Evolutionary conservation across 2,888 invertebrate genomes (phyloP), one percentile per base, ranked within the genome.

Genomic region (Tachina grossa): DNA sequence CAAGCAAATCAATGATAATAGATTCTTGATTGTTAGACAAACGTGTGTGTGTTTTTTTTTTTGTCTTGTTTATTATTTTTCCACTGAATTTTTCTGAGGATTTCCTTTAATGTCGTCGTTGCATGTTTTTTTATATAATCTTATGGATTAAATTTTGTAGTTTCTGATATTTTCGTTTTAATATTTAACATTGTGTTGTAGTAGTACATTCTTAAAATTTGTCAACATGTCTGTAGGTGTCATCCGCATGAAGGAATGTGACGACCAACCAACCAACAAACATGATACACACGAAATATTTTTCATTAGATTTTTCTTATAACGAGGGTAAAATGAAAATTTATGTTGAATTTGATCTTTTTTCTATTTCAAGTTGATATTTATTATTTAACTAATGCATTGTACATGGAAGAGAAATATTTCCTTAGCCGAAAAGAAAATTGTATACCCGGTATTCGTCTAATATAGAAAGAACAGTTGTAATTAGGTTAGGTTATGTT

Each of bases 171-270:
- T 63, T 63, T 31, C 16, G 47, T 66, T 43, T 66, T 31, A 57
- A 41, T 66, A 45, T 76, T 77, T 57, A 39, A 65, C 53, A 71
- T 71, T 71, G n/a, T 63, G 5, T 65, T 61, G 72, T 72, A 74
- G 72, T 72, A 74, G 72, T 72, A 68, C 68, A 80, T 75, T 65
- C 53, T 61, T n/a, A 80, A 71, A 74, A 81, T 84, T 81, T 84
- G 84, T 84, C 81, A 69, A 77, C 51, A 77, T 81, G 74, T 69
- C 74, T 76, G 69, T 61, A 45, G 75, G 61, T 82, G 77, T 81
- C 80, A 84, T 72, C 76, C 66, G 63, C 80, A 57, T 81, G 84
- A 55, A 72, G 71, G 66, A 76, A 84, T 81, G 76, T 80, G 71
- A 39, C 65, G 65, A 66, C 19, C n/a, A 75, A 66, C 16, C 49